These are phyloP conservation scores for Argentina silus DNA, from an alignment of 2,797 vertebrate genomes.

Conservation along the genomic window DNA sequence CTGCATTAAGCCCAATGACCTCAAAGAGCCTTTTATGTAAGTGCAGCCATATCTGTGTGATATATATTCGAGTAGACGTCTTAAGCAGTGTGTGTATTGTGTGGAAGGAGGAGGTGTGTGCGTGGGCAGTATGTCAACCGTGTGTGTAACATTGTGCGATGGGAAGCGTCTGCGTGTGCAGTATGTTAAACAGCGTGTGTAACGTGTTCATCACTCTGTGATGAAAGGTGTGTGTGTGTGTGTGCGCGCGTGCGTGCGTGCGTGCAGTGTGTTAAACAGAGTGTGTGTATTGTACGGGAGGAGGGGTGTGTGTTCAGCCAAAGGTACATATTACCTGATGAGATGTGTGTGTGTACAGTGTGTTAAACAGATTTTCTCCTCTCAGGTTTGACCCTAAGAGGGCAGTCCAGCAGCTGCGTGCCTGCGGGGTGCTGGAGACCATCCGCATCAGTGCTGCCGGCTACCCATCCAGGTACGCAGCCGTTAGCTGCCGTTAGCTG, in stretches of 20 bases:
- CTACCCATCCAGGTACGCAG: conserved; percentile 79
- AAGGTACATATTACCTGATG: not conserved
- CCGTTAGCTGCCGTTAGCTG: too few species aligned
- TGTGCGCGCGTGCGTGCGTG: not conserved
- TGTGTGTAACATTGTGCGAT: not conserved
- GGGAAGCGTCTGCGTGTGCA: not conserved
- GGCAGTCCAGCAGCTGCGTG: conserved; percentile 82
- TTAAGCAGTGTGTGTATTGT: too few species aligned
- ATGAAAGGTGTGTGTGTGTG: conserved; percentile 1
- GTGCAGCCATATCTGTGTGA: conserved; percentile 34
- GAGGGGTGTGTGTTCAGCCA: not conserved
- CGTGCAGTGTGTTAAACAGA: not conserved
- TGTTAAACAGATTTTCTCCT: not conserved
- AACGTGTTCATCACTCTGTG: not conserved
- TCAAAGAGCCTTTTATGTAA: conserved; percentile 78
- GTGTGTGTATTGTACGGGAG: not conserved
- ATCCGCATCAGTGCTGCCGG: conserved; percentile 83
- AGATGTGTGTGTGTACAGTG: not conserved
- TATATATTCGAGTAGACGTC: too few species aligned
- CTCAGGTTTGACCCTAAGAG: conserved; percentile 81
- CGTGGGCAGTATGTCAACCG: not conserved
- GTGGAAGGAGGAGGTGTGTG: too few species aligned
- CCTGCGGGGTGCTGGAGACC: conserved; percentile 82
- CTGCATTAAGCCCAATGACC: conserved; percentile 84
- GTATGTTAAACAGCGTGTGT: not conserved